Percentiles rank a stretch among this genome's conserved stretches.
phyloP scores from a whole-genome alignment of 2,113 vertebrate species.

The Callopanchax toddi region DNA sequence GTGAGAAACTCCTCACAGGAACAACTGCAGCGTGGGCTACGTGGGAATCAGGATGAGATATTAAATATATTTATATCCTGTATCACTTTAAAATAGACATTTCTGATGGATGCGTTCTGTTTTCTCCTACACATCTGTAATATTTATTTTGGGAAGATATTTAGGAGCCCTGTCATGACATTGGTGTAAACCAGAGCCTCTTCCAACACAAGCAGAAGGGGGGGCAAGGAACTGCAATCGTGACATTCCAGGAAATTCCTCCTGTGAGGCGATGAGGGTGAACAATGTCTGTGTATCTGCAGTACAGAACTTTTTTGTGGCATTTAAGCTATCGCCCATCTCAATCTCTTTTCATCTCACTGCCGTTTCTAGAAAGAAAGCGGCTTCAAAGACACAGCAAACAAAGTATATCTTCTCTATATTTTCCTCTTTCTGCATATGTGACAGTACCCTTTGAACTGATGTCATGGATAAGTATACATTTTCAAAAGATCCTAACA shows the following conservation, averaged over 20 bases:
- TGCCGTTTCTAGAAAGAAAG: background rate
- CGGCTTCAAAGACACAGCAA: slow-evolving; percentile 13
- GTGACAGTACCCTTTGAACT: slow-evolving; percentile 9
- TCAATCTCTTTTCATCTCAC: slow-evolving; percentile 2
- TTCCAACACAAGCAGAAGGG: slow-evolving; percentile 13
- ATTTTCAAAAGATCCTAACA: slow-evolving; percentile 7
- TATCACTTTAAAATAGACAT: slow-evolving; percentile 42
- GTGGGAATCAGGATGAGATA: slow-evolving; percentile 20
- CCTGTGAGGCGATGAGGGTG: slow-evolving; percentile 7
- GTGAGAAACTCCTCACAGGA: slow-evolving; percentile 52
- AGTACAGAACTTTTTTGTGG: slow-evolving; percentile 6
- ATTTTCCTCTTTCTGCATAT: background rate
- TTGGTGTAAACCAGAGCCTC: slow-evolving; percentile 33
- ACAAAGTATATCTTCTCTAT: background rate
- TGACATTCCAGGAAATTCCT: slow-evolving; percentile 58
- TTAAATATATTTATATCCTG: background rate
- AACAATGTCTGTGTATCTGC: background rate
- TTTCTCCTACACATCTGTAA: slow-evolving; percentile 31
- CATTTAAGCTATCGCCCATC: background rate
- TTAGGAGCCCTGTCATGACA: background rate
- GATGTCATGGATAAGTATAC: slow-evolving; percentile 8
- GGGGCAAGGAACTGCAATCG: slow-evolving; percentile 28
- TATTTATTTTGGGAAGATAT: slow-evolving; percentile 31
- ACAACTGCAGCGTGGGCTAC: slow-evolving; percentile 40
- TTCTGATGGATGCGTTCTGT: slow-evolving; percentile 1